Conservation (phyloP, 2,888 invertebrate species). For the Eristalinus aeneus region DNA sequence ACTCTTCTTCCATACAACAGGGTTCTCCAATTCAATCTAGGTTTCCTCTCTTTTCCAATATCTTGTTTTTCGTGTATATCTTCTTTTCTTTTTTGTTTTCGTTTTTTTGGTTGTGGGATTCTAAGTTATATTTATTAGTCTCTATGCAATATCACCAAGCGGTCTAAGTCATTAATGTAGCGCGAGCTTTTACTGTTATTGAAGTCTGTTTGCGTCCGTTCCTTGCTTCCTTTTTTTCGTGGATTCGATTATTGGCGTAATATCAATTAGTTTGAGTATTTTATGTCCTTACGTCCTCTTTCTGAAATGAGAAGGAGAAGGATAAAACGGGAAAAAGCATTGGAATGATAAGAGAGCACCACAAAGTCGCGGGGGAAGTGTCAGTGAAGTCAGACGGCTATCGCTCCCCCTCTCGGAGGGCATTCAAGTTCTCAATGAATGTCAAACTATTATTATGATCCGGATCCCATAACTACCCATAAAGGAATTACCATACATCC, state of each 20-base stretch:
- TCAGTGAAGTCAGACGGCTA: not conserved
- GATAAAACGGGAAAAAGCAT: not conserved
- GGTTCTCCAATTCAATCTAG: slow-evolving; percentile 48
- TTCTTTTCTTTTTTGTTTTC: slow-evolving; percentile 1
- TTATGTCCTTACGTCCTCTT: slow-evolving; percentile 5
- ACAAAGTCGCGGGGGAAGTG: not conserved
- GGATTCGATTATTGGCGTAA: slow-evolving; percentile 63
- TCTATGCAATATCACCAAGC: slow-evolving; percentile 62
- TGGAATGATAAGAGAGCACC: not conserved
- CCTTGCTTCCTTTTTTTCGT: not conserved
- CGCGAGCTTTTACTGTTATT: slow-evolving; percentile 48
- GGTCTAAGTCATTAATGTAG: slow-evolving; percentile 40
- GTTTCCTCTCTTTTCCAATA: not conserved
- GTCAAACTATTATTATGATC: slow-evolving; percentile 65
- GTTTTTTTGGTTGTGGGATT: slow-evolving; percentile 14
- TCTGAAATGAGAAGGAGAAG: slow-evolving; percentile 29
- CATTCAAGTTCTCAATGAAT: slow-evolving; percentile 58
- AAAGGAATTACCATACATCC: slow-evolving; percentile 62
- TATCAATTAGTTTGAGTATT: slow-evolving; percentile 57
- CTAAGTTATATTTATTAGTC: slow-evolving; percentile 44
- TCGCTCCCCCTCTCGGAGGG: slow-evolving; percentile 28
- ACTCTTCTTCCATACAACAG: slow-evolving; percentile 67
- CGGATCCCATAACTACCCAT: slow-evolving; percentile 58
- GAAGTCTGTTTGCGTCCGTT: slow-evolving; percentile 28
- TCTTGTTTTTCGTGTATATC: not conserved